These are phyloP conservation scores for Cheumatopsyche charites DNA, from an alignment of 1,140 invertebrate species.

Conservation along the genomic window DNA sequence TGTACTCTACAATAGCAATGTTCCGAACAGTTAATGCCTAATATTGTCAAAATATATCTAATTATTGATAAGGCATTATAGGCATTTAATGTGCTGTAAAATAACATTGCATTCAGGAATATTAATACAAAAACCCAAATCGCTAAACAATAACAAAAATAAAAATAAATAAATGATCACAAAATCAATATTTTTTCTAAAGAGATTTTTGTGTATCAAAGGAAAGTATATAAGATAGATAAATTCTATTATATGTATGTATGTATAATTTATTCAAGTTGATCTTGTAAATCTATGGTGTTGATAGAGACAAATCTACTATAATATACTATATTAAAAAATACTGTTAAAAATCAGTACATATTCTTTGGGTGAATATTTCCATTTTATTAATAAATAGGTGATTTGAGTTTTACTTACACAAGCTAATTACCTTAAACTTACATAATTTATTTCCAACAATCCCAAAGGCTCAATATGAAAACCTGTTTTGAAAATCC, in stretches of 20 bases:
- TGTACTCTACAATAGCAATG: constrained; percentile 14
- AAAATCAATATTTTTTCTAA: too few relatives aligned
- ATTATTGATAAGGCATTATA: constrained; percentile 44
- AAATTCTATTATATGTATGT: too few relatives aligned
- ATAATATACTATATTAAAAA: constrained; percentile 21
- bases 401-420: not conserved
- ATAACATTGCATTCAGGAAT: too few relatives aligned
- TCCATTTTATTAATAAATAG: constrained; percentile 18
- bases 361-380: constrained; percentile 28
- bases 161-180: too few relatives aligned
- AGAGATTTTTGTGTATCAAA: too few relatives aligned
- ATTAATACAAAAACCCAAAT: too few relatives aligned
- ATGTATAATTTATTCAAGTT: too few relatives aligned
- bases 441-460: constrained; percentile 43
- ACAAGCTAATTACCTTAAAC: constrained; percentile 28
- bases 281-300: not conserved
- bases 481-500: constrained; percentile 29
- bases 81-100: constrained; percentile 24
- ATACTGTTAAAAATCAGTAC: constrained; percentile 36
- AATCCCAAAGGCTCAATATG: constrained; percentile 47
- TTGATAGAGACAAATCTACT: not conserved
- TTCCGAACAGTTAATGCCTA: constrained; percentile 37
- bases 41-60: constrained; percentile 47
- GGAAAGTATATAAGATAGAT: too few relatives aligned
- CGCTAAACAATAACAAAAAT: too few relatives aligned